Base-by-base conservation (phyloP, 1,140 invertebrate genomes). In the Lasaia peninsularis region DNA sequence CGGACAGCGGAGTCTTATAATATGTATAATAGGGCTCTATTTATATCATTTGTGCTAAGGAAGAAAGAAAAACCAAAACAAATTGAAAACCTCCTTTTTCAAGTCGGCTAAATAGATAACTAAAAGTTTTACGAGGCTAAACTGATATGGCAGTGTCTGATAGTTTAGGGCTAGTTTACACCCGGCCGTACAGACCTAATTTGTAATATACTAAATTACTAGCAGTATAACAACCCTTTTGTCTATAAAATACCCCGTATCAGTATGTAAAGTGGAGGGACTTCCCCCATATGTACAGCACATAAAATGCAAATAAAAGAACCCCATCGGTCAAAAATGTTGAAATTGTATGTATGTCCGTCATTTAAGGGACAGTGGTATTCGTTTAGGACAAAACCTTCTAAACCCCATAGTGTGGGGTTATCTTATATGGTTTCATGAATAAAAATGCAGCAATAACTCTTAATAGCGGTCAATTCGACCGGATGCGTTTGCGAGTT, bases 381-480 rank as follows among this genome's bases (percentile, higher is more conserved):
- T 55, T 28, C 21, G 14, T 55, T 44, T 54, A 12, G 21, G 52
- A 37, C 16, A 40, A 37, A 40, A 40, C 14, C 37, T 32, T 37
- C 24, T 55, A 28, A 44, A 40, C 21, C 37, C 35, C 35, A 44
- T 14, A 55, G 37, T 44, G 35, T 35, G 67, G 66, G 68, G 63
- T 75, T 82, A 76, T 78, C 62, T 70, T 71, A 80, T 81, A 82
- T 80, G 67, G 75, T 73, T 68, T 73, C 60, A 83, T 83, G 80
- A 86, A 86, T 86, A 86, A 84, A 75, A 80, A 82, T 84, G 78
- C 73, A 77, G 70, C 71, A 61, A 86, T 86, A 79, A 78, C 60
- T 83, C 80, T 73, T 79, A 84, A 84, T 82, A 69, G 70, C 73
- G 71, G 67, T 75, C 73, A 75, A 77, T 80, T 71, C 73, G 65